phyloP scores from a whole-genome alignment of 2,113 vertebrate genomes.

The Rhegmatorhina hoffmannsi region DNA sequence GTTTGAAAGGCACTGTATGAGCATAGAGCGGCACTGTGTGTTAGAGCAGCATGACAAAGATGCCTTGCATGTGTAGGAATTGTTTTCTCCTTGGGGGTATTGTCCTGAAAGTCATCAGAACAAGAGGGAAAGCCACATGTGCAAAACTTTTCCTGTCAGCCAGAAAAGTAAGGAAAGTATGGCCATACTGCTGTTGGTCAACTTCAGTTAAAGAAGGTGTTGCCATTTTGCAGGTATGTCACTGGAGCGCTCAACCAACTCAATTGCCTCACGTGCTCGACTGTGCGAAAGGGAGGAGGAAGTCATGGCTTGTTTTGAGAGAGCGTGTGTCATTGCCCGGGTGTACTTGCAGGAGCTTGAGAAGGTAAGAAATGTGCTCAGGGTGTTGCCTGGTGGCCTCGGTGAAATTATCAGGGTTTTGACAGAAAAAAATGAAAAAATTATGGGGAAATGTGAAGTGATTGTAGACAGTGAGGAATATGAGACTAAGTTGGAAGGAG shows the following conservation, averaged over 20 bases:
- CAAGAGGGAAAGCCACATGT: not conserved
- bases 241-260: slow-evolving; percentile 88
- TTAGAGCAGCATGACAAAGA: slow-evolving; percentile 13
- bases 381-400: not conserved
- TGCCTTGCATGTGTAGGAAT: slow-evolving; percentile 3
- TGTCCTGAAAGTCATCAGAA: not conserved
- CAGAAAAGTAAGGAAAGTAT: not conserved
- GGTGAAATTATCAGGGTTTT: not conserved
- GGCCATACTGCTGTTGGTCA: not conserved
- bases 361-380: slow-evolving; percentile 79
- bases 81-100: not conserved
- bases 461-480: not conserved
- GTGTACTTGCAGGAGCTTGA: slow-evolving; percentile 94
- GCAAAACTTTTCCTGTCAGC: not conserved
- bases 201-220: not conserved
- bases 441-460: not conserved
- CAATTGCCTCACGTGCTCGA: slow-evolving; percentile 86
- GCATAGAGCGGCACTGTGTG: not conserved
- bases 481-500: not conserved
- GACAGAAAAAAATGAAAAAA: not conserved
- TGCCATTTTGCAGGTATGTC: slow-evolving; percentile 84
- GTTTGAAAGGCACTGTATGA: not conserved
- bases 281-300: slow-evolving; percentile 92
- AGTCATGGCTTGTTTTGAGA: slow-evolving; percentile 89
- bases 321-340: slow-evolving; percentile 86